Evolutionary conservation across 2,113 vertebrate genomes (phyloP).

Genomic region (Chloebia gouldiae): DNA sequence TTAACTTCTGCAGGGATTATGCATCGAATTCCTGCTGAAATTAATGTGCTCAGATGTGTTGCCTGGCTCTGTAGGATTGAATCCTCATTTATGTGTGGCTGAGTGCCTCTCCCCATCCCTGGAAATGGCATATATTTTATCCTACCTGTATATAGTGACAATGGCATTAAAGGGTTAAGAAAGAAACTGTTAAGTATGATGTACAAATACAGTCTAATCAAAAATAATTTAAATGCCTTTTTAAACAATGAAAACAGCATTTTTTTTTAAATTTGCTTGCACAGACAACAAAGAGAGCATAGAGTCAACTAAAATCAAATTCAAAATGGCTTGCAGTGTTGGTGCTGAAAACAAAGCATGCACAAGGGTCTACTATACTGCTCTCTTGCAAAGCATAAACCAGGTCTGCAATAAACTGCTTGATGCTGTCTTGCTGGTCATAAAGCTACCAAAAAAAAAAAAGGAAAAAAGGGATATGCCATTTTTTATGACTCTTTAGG

Average conservation of each 20-base stretch:
- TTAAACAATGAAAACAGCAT: background rate
- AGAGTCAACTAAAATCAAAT: conserved; percentile 39
- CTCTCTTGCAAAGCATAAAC: conserved; percentile 45
- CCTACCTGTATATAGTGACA: accelerated
- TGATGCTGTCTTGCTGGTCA: conserved; percentile 31
- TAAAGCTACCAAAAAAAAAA: conserved; percentile 44
- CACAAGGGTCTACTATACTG: conserved; percentile 34
- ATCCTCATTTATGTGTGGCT: background rate
- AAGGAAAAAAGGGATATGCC: conserved; percentile 22
- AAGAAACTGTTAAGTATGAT: background rate
- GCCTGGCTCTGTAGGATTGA: background rate
- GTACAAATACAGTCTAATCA: background rate
- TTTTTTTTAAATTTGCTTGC: background rate
- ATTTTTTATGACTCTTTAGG: conserved; percentile 75
- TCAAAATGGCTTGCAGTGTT: conserved; percentile 16
- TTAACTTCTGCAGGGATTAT: conserved; percentile 5
- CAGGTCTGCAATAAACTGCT: conserved; percentile 59
- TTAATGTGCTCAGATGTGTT: background rate
- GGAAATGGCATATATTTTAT: background rate
- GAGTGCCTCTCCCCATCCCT: background rate
- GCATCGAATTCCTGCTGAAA: background rate
- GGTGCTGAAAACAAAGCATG: conserved; percentile 30
- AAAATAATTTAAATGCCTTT: background rate
- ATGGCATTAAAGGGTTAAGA: background rate
- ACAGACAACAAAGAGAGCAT: conserved; percentile 35